phyloP scores from a whole-genome alignment of 2,888 invertebrate genomes.

The Drosophila cracens region DNA sequence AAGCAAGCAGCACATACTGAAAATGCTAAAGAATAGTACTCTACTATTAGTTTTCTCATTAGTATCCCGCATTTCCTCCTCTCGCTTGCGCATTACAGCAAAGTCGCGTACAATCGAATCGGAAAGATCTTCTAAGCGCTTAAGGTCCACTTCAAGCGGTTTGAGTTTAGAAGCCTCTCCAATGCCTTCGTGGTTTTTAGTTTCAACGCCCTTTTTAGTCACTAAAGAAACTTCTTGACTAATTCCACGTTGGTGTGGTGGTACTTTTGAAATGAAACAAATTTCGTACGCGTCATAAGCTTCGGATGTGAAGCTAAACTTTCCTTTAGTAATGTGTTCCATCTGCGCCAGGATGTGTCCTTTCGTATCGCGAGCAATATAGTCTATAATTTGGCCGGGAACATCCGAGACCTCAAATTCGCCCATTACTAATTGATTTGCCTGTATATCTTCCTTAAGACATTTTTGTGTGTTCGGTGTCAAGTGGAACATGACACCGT shows the following conservation, averaged over 20 bases:
- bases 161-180: slow-evolving; percentile 99
- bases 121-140: slow-evolving; percentile 97
- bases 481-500: slow-evolving; percentile 89
- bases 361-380: slow-evolving; percentile 95
- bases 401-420: slow-evolving; percentile 96
- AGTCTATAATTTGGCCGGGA: slow-evolving; percentile 95
- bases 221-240: slow-evolving; percentile 94
- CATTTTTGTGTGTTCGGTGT: slow-evolving; percentile 97
- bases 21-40: slow-evolving; percentile 98
- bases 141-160: slow-evolving; percentile 98
- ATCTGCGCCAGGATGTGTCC: slow-evolving; percentile 96
- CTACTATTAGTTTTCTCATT: slow-evolving; percentile 99
- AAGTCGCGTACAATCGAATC: slow-evolving; percentile 99
- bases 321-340: slow-evolving; percentile 94
- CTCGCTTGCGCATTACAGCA: slow-evolving; percentile 97
- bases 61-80: slow-evolving; percentile 99
- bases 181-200: slow-evolving; percentile 97
- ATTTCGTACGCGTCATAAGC: slow-evolving; percentile 98
- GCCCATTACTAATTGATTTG: slow-evolving; percentile 97
- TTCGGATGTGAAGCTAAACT: slow-evolving; percentile 99
- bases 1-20: slow-evolving; percentile 98
- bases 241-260: slow-evolving; percentile 90
- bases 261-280: slow-evolving; percentile 95
- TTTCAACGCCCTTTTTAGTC: slow-evolving; percentile 98
- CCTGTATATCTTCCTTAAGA: slow-evolving; percentile 97